Percentiles rank a stretch among this genome's conserved stretches.
Conservation (phyloP, 2,113 vertebrate genomes). For the Rousettus leschenaultii region DNA sequence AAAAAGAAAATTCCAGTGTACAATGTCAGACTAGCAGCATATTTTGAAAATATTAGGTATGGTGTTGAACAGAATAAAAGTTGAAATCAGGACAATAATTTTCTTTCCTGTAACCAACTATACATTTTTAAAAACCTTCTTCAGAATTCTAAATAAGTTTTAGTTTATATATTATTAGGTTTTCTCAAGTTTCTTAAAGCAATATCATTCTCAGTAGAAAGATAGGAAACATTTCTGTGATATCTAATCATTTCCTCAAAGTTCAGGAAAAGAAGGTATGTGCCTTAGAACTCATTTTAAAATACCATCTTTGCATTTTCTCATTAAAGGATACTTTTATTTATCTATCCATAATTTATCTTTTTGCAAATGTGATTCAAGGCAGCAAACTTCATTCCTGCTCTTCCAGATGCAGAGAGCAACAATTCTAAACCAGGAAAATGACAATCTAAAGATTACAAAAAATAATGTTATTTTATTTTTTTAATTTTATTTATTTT, state of each 20-base stretch:
- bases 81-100: not conserved
- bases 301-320: not conserved
- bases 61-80: not conserved
- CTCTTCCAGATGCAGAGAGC: not conserved
- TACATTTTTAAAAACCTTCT: not conserved
- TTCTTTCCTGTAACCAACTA: not conserved
- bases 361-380: not conserved
- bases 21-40: not conserved
- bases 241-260: not conserved
- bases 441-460: not conserved
- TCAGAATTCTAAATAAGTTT: not conserved
- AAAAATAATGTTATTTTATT: not conserved
- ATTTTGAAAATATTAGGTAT: not conserved
- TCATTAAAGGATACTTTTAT: not conserved
- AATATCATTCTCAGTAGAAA: not conserved
- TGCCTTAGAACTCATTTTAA: not conserved
- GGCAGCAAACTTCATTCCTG: not conserved
- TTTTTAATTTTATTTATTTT: not conserved
- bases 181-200: not conserved
- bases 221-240: not conserved
- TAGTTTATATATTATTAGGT: not conserved
- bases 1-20: not conserved
- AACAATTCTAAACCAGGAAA: not conserved
- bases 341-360: not conserved
- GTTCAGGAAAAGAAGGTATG: not conserved